Evolutionary conservation across 2,888 invertebrate species (phyloP).

Genomic region (Caenorhabditis panamensis): DNA sequence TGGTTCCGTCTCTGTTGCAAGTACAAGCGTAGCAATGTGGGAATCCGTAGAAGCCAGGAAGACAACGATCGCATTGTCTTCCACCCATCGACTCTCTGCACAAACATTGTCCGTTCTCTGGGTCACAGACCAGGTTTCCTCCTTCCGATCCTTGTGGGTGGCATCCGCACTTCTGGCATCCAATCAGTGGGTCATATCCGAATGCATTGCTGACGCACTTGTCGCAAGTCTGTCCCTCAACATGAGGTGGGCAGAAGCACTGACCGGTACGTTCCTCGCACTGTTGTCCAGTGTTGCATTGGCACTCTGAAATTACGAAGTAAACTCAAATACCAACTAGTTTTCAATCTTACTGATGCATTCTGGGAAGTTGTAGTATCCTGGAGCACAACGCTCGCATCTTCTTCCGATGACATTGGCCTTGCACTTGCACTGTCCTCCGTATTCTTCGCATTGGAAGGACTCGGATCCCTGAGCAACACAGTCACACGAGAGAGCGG

Average conservation of each 20-base stretch:
- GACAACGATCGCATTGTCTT: constrained; percentile 91
- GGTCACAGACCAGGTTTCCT: constrained; percentile 90
- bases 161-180: constrained; percentile 95
- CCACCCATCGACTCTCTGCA: constrained; percentile 92
- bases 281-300: constrained; percentile 88
- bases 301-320: constrained; percentile 83
- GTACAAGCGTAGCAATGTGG: constrained; percentile 90
- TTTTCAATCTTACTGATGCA: constrained; percentile 84
- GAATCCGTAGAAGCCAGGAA: constrained; percentile 88
- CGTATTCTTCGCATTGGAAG: constrained; percentile 93
- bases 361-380: constrained; percentile 95
- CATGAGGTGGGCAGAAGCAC: constrained; percentile 93
- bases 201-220: constrained; percentile 91
- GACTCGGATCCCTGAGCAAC: constrained; percentile 88
- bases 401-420: constrained; percentile 93
- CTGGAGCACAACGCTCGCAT: constrained; percentile 89
- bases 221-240: constrained; percentile 92
- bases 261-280: constrained; percentile 92
- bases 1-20: constrained; percentile 84
- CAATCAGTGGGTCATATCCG: constrained; percentile 93
- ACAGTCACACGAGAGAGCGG: constrained; percentile 92
- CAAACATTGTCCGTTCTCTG: constrained; percentile 90
- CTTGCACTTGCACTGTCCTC: constrained; percentile 95
- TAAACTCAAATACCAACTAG: too few relatives aligned
- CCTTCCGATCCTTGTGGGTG: constrained; percentile 88